These are phyloP conservation scores for Myocastor coypus DNA, from an alignment of 2,113 vertebrate species.

Conservation along the genomic window DNA sequence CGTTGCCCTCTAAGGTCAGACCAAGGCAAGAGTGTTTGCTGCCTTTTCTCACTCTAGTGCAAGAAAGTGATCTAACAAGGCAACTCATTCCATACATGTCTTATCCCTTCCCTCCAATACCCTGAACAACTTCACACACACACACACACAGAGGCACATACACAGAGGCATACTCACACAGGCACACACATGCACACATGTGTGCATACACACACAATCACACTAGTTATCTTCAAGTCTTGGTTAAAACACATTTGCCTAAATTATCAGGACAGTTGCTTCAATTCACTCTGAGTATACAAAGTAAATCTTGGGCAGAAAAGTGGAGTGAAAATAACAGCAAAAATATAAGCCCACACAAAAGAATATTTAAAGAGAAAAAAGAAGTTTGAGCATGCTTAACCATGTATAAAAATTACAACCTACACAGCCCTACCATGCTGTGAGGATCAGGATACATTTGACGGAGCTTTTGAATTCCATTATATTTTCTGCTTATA, in stretches of 20 bases:
- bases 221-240: neutral
- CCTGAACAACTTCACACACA: neutral
- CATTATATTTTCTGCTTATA: neutral
- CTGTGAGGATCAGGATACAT: neutral
- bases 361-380: constrained; percentile 30
- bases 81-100: neutral
- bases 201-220: neutral
- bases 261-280: constrained; percentile 52
- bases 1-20: neutral
- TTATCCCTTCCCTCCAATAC: neutral
- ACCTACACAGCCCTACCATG: neutral
- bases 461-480: neutral
- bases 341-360: constrained; percentile 40
- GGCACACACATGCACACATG: neutral
- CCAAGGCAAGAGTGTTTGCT: neutral
- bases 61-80: neutral
- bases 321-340: constrained; percentile 11
- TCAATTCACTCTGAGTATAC: neutral
- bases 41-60: neutral
- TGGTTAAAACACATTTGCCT: constrained; percentile 27
- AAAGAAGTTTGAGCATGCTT: neutral
- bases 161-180: neutral
- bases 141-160: too few species aligned
- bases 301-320: neutral
- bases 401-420: constrained; percentile 9